Conservation (phyloP, 2,888 invertebrate genomes). For the Drosophila peninsularis region DNA sequence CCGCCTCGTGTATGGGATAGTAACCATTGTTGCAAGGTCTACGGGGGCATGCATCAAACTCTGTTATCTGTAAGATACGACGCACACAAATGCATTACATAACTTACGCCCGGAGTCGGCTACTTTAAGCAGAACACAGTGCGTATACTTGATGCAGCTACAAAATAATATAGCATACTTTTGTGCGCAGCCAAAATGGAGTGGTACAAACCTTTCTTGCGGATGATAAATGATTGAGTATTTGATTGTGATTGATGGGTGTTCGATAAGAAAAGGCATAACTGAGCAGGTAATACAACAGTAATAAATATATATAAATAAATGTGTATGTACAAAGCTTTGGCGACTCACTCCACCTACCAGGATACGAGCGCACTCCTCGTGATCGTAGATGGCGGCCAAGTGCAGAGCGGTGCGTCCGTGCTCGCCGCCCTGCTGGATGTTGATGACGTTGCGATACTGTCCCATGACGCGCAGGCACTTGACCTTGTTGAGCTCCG, state of each 20-base stretch:
- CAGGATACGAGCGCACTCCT: constrained; percentile 91
- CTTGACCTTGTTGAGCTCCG: constrained; percentile 90
- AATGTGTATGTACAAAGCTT: constrained; percentile 23
- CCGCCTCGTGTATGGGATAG: constrained; percentile 96
- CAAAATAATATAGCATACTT: constrained; percentile 57
- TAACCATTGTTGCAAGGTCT: constrained; percentile 94
- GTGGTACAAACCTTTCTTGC: constrained; percentile 51
- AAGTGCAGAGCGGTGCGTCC: constrained; percentile 93
- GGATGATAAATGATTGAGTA: constrained; percentile 59
- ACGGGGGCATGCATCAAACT: constrained; percentile 91
- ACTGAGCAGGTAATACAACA: constrained; percentile 33
- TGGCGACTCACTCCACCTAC: constrained; percentile 85
- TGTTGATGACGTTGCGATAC: constrained; percentile 89
- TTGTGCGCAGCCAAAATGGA: constrained; percentile 51
- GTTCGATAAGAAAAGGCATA: constrained; percentile 31
- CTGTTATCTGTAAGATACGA: constrained; percentile 88
- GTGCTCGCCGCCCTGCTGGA: constrained; percentile 90
- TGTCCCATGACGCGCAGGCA: constrained; percentile 89
- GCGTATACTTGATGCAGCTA: constrained; percentile 13
- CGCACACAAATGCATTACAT: constrained; percentile 44
- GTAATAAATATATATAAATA: neutral
- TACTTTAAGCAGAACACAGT: constrained; percentile 29
- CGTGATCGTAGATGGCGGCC: constrained; percentile 93
- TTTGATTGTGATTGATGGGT: constrained; percentile 58
- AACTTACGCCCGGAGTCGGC: constrained; percentile 19